Evolutionary conservation across 2,797 vertebrate species (phyloP).

Genomic region (Chloroceryle inda): DNA sequence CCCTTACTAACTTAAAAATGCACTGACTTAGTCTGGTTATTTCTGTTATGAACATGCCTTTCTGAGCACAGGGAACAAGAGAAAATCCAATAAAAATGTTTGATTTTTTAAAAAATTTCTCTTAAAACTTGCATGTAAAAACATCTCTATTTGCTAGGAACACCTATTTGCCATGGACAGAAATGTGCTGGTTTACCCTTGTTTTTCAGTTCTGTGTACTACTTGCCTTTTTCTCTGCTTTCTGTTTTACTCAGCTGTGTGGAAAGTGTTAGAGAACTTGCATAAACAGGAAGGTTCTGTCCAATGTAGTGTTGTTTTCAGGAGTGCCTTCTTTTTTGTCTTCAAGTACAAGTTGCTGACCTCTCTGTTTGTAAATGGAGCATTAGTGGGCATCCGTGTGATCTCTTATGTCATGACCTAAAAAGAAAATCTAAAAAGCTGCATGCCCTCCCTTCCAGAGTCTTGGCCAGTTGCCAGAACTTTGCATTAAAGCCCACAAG

Average conservation of each 20-base stretch:
- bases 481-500: conserved; percentile 35
- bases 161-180: background rate
- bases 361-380: background rate
- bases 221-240: background rate
- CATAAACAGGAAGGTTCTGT: background rate
- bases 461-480: conserved; percentile 9
- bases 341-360: background rate
- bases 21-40: background rate
- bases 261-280: background rate
- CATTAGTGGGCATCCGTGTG: background rate
- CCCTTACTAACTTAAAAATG: background rate
- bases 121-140: background rate
- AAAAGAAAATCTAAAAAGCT: conserved; percentile 23
- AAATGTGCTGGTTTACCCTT: fast-evolving
- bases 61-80: background rate
- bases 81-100: background rate
- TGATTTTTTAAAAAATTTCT: background rate
- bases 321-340: background rate
- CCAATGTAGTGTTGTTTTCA: background rate
- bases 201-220: background rate
- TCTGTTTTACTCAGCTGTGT: background rate
- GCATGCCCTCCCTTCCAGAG: background rate
- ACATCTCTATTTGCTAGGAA: background rate
- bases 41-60: background rate
- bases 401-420: conserved; percentile 42